Evolutionary conservation across 2,888 invertebrate species (phyloP).

Genomic region (Bellardia bayeri): DNA sequence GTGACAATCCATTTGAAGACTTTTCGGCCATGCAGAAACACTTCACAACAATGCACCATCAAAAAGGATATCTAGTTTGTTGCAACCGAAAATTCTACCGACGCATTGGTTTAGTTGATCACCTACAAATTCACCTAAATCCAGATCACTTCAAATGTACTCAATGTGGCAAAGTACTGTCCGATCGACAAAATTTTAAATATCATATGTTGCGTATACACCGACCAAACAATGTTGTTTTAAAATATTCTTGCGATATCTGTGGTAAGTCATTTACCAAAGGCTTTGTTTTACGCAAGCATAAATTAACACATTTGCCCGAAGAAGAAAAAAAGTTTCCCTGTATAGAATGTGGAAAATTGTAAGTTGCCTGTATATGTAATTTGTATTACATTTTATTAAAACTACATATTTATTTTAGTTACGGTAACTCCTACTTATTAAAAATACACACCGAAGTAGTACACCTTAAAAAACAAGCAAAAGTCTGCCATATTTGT

Average conservation of each 20-base stretch:
- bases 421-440: slow-evolving; percentile 80
- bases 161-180: slow-evolving; percentile 77
- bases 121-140: slow-evolving; percentile 79
- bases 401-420: slow-evolving; percentile 73
- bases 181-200: slow-evolving; percentile 78
- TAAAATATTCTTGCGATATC: slow-evolving; percentile 78
- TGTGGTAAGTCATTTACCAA: slow-evolving; percentile 80
- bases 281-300: slow-evolving; percentile 79
- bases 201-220: slow-evolving; percentile 80
- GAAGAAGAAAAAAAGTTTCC: slow-evolving; percentile 79
- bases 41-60: slow-evolving; percentile 76
- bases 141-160: slow-evolving; percentile 80
- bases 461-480: slow-evolving; percentile 80
- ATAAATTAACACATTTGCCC: slow-evolving; percentile 79
- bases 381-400: neutral
- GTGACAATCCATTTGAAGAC: slow-evolving; percentile 77
- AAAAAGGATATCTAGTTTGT: slow-evolving; percentile 78
- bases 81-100: slow-evolving; percentile 79
- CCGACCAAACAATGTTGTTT: slow-evolving; percentile 78
- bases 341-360: slow-evolving; percentile 79
- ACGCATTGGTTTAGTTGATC: slow-evolving; percentile 78
- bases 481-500: slow-evolving; percentile 82
- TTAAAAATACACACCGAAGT: slow-evolving; percentile 78
- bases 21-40: slow-evolving; percentile 79
- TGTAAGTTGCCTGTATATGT: slow-evolving; percentile 74